Evolutionary conservation across 2,888 invertebrate genomes (phyloP).

Genomic region (Lydus trimaculatus): DNA sequence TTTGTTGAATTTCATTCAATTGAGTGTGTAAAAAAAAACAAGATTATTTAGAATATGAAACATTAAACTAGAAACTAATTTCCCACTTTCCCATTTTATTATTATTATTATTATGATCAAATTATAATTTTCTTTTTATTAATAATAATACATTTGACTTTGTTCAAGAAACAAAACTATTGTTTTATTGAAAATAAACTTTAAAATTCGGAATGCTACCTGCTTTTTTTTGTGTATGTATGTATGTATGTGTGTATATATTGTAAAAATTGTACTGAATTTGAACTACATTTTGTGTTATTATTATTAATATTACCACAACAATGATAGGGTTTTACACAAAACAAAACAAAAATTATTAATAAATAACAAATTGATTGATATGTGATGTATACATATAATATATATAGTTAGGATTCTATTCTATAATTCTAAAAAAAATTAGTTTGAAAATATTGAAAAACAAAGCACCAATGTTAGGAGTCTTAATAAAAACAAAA

Average conservation of each 20-base stretch:
- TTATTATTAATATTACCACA: neutral
- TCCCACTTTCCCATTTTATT: neutral
- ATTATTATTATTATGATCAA: too few relatives aligned
- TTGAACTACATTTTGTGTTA: constrained; percentile 1
- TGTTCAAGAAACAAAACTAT: neutral
- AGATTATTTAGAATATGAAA: neutral
- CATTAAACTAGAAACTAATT: neutral
- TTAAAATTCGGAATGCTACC: neutral
- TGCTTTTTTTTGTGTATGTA: neutral
- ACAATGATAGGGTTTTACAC: neutral
- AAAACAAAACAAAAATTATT: neutral
- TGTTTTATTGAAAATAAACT: too few relatives aligned
- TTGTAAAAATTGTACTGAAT: neutral
- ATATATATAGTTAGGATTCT: neutral
- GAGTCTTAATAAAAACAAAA: constrained; percentile 23
- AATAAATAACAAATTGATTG: neutral
- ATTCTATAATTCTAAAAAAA: neutral
- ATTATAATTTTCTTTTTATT: neutral
- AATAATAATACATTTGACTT: neutral
- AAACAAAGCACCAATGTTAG: constrained; percentile 20
- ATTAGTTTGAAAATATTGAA: neutral
- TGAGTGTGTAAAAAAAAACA: neutral
- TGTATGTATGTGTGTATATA: neutral
- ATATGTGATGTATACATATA: neutral
- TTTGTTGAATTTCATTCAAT: neutral